phyloP scores from a whole-genome alignment of 2,888 invertebrate species.

The Sacculina carcini region DNA sequence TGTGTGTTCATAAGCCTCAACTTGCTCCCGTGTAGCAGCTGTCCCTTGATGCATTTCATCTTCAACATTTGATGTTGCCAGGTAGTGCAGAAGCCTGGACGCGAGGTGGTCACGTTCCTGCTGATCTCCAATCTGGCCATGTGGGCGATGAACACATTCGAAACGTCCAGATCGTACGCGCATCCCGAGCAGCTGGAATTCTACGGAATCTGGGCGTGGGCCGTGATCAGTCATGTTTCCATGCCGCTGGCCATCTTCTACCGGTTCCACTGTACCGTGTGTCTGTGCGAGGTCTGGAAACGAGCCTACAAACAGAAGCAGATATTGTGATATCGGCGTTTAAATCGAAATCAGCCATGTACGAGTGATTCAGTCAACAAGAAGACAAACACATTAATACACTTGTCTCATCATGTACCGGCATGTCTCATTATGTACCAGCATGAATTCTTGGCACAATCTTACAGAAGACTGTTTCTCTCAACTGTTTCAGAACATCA shows the following conservation, averaged over 20 bases:
- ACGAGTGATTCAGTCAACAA: too few species aligned
- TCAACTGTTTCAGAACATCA: too few species aligned
- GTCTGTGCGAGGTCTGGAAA: conserved; percentile 89
- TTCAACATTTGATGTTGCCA: too few species aligned
- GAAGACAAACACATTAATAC: too few species aligned
- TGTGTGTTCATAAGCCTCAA: not conserved
- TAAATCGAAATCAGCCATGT: not conserved
- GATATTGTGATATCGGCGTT: not conserved
- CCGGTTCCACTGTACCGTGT: conserved; percentile 80
- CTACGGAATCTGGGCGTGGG: conserved; percentile 84
- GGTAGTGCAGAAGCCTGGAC: conserved; percentile 59
- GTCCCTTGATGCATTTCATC: too few species aligned
- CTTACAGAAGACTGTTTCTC: too few species aligned
- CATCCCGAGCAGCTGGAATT: conserved; percentile 75
- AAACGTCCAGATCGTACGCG: conserved; percentile 67
- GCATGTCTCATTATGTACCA: too few species aligned
- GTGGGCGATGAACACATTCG: conserved; percentile 81
- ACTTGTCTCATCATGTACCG: too few species aligned
- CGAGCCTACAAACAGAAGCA: conserved; percentile 76
- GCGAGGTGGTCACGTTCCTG: conserved; percentile 71
- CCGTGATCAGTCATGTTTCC: conserved; percentile 76
- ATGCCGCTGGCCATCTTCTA: conserved; percentile 85
- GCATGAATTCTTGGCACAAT: too few species aligned
- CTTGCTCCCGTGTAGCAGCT: too few species aligned
- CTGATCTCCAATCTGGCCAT: conserved; percentile 67